Evolutionary conservation across 2,888 invertebrate genomes (phyloP).

Genomic region (Mongoloraphidia duomilia): DNA sequence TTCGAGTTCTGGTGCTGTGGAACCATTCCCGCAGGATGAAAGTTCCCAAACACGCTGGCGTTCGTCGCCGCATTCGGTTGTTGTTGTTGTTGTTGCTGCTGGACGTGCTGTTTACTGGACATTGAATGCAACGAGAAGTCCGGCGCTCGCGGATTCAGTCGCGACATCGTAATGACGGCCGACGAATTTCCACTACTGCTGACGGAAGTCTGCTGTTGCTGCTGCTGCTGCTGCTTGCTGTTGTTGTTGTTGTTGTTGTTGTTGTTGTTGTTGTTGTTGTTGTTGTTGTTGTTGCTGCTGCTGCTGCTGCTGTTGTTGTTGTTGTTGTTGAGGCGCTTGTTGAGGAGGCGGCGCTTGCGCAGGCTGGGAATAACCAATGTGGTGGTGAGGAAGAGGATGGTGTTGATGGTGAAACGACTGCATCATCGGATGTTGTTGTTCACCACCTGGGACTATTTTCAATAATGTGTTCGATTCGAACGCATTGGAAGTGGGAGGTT

Average conservation of each 20-base stretch:
- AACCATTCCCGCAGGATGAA: slow-evolving; percentile 18
- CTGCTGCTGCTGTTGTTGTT: slow-evolving; percentile 24
- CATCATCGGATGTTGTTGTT: slow-evolving; percentile 21
- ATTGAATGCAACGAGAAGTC: slow-evolving; percentile 43
- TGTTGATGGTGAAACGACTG: slow-evolving; percentile 8
- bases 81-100: slow-evolving; percentile 13
- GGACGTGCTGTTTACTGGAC: slow-evolving; percentile 19
- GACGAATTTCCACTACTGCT: slow-evolving; percentile 15
- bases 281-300: slow-evolving; percentile 21
- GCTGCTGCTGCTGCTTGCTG: slow-evolving; percentile 24
- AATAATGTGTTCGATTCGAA: slow-evolving; percentile 24
- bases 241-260: slow-evolving; percentile 19
- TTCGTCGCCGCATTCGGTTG: slow-evolving; percentile 4
- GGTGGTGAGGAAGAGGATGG: slow-evolving; percentile 22
- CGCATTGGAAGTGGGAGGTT: neutral
- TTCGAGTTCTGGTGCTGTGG: slow-evolving; percentile 11
- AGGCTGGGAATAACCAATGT: slow-evolving; percentile 9
- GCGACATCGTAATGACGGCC: slow-evolving; percentile 42
- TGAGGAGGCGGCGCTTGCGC: slow-evolving; percentile 18
- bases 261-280: slow-evolving; percentile 20
- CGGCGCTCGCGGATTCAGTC: slow-evolving; percentile 68
- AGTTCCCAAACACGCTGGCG: slow-evolving; percentile 16
- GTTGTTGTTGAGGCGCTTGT: slow-evolving; percentile 14
- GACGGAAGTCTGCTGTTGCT: slow-evolving; percentile 11
- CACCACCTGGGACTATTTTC: slow-evolving; percentile 30